Evolutionary conservation across 2,888 invertebrate genomes (phyloP).

Genomic region (Torymus auratus): DNA sequence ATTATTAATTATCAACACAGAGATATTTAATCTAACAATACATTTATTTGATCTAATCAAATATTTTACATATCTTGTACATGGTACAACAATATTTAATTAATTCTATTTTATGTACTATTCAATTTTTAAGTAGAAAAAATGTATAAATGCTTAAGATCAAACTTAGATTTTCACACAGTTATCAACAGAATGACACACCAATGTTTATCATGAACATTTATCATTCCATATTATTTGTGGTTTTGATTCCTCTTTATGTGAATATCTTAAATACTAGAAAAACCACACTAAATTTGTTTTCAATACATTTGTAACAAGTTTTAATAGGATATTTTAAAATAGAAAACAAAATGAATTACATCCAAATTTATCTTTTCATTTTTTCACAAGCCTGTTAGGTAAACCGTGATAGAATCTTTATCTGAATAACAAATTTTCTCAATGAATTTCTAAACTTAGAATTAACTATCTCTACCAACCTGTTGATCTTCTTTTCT

Average conservation of each 20-base stretch:
- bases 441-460: no score
- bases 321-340: no score
- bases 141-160: neutral
- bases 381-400: no score
- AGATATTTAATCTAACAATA: no score
- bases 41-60: no score
- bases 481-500: constrained; percentile 86
- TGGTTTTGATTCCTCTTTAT: constrained; percentile 17
- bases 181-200: constrained; percentile 4
- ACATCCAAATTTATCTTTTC: no score
- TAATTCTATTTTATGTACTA: neutral
- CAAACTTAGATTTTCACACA: neutral
- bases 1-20: neutral
- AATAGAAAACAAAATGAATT: neutral
- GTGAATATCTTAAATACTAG: neutral
- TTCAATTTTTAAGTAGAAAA: neutral
- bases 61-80: neutral
- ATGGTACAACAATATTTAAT: neutral
- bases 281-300: constrained; percentile 2
- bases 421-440: no score
- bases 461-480: constrained; percentile 46
- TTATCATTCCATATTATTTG: neutral
- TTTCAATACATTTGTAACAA: neutral
- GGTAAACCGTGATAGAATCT: no score
- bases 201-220: neutral